Conservation (phyloP, 2,888 invertebrate genomes). For the Pyrocoelia pectoralis region DNA sequence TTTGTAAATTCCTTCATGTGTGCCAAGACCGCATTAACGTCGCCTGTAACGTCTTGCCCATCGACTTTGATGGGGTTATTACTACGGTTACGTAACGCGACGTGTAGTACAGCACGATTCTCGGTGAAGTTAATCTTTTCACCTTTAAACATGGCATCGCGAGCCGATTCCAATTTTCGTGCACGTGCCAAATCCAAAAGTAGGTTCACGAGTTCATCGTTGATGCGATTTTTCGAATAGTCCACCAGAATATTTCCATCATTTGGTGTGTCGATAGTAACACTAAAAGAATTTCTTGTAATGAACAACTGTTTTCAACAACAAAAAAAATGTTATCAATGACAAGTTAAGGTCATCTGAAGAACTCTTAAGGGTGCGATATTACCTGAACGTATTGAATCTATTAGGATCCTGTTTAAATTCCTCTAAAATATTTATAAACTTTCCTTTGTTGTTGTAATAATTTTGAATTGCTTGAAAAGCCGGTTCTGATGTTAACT, state of each 20-base stretch:
- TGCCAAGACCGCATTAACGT: slow-evolving; percentile 86
- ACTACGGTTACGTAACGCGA: slow-evolving; percentile 88
- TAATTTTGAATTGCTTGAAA: slow-evolving; percentile 80
- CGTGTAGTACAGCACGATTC: slow-evolving; percentile 92
- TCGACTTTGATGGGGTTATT: slow-evolving; percentile 83
- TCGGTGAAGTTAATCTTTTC: slow-evolving; percentile 98
- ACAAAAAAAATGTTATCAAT: slow-evolving; percentile 31
- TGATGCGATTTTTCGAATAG: slow-evolving; percentile 95
- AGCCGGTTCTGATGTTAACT: slow-evolving; percentile 70
- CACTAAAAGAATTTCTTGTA: too few species aligned
- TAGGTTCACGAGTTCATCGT: slow-evolving; percentile 75
- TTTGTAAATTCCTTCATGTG: slow-evolving; percentile 96
- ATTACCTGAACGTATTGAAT: slow-evolving; percentile 89
- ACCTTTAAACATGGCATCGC: slow-evolving; percentile 93
- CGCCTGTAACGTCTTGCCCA: slow-evolving; percentile 90
- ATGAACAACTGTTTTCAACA: too few species aligned
- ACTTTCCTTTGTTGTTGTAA: slow-evolving; percentile 74
- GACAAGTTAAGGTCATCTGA: slow-evolving; percentile 40
- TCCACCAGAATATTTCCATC: slow-evolving; percentile 94
- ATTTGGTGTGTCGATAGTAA: slow-evolving; percentile 76
- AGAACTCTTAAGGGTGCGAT: slow-evolving; percentile 16
- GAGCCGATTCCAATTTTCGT: slow-evolving; percentile 83
- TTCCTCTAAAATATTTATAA: slow-evolving; percentile 82
- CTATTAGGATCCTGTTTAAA: slow-evolving; percentile 83
- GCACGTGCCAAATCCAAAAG: slow-evolving; percentile 84